These are phyloP conservation scores for Pachypsylla venusta DNA, from an alignment of 1,140 invertebrate genomes.

Conservation along the genomic window DNA sequence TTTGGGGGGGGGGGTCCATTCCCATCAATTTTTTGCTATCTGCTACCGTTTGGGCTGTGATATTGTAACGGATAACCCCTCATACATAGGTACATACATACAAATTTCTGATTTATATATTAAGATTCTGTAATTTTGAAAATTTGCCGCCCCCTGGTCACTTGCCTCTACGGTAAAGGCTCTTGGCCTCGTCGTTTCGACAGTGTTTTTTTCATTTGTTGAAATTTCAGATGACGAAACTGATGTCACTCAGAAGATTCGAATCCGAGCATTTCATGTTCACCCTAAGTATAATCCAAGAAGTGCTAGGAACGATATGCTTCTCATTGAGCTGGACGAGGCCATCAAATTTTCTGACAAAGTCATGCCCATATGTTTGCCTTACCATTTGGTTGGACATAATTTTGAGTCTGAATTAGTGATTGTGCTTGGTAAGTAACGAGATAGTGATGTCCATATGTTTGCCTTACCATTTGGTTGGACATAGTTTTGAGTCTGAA, in stretches of 20 bases:
- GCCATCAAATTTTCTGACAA: constrained; percentile 36
- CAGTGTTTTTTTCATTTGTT: not conserved
- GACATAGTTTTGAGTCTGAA: constrained; percentile 32
- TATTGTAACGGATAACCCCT: no score
- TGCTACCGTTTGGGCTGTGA: no score
- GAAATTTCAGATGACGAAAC: constrained; percentile 15
- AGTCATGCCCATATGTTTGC: constrained; percentile 49
- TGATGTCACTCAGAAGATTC: constrained; percentile 20
- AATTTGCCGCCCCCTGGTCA: no score
- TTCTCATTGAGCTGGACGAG: constrained; percentile 35
- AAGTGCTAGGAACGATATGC: constrained; percentile 41
- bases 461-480: constrained; percentile 40
- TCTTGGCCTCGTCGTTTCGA: constrained; percentile 18
- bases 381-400: constrained; percentile 35
- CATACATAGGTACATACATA: no score
- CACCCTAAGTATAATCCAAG: constrained; percentile 16
- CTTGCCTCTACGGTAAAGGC: no score
- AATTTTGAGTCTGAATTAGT: constrained; percentile 35
- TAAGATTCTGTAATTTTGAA: no score
- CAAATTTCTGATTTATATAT: no score
- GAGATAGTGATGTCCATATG: constrained; percentile 44
- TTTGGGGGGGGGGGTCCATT: no score
- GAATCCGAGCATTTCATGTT: not conserved
- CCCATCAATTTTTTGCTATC: no score
- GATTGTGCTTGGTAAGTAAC: constrained; percentile 37